phyloP scores from a whole-genome alignment of 2,113 vertebrate species.

The Pseudopodoces humilis region DNA sequence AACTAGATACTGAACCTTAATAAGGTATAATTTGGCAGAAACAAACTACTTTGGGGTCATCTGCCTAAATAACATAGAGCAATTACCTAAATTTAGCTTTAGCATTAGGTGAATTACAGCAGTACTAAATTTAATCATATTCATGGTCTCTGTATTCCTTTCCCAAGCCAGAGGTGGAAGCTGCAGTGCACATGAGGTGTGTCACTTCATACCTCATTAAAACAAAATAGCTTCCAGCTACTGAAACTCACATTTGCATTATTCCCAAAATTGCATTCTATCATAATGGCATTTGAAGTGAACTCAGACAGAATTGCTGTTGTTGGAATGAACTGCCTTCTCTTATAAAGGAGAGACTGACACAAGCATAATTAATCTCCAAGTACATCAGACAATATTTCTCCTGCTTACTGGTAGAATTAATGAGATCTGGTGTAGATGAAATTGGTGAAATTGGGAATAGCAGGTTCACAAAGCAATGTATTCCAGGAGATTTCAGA shows the following conservation, averaged over 20 bases:
- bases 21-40: neutral
- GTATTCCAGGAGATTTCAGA: conserved; percentile 39
- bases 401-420: conserved; percentile 16
- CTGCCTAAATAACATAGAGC: neutral
- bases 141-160: neutral
- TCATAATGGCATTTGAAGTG: conserved; percentile 10
- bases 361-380: conserved; percentile 51
- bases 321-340: conserved; percentile 24
- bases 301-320: conserved; percentile 17
- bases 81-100: neutral
- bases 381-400: conserved; percentile 40
- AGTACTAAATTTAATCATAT: neutral
- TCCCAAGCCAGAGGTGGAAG: neutral
- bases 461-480: conserved; percentile 24
- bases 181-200: neutral
- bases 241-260: conserved; percentile 26
- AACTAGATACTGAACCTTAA: neutral
- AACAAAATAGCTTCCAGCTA: conserved; percentile 45
- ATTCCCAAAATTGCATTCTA: conserved; percentile 14
- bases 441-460: conserved; percentile 31
- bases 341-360: neutral
- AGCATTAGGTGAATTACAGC: neutral
- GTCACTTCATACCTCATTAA: neutral
- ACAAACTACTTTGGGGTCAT: neutral
- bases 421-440: conserved; percentile 56